Conservation (phyloP, 2,888 invertebrate genomes). For the Camptogramma bilineatum region DNA sequence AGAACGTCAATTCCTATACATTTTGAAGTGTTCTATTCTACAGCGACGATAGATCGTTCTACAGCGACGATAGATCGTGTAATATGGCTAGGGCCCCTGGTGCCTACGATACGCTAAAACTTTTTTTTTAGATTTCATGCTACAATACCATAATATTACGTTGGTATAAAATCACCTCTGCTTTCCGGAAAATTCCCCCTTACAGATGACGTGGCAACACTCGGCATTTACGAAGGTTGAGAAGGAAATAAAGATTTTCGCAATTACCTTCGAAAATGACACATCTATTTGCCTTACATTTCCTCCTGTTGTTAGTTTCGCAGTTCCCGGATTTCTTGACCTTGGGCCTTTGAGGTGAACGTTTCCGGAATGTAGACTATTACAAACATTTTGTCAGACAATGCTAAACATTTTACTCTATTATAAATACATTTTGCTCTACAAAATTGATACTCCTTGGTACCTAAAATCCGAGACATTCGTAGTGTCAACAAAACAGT, state of each 20-base stretch:
- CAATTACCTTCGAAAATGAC: slow-evolving; percentile 35
- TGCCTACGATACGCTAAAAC: no score
- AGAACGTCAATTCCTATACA: no score
- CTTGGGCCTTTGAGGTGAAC: slow-evolving; percentile 14
- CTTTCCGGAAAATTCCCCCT: background rate
- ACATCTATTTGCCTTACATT: slow-evolving; percentile 17
- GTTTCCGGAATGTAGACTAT: slow-evolving; percentile 20
- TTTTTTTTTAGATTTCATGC: no score
- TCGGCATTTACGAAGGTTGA: slow-evolving; percentile 30
- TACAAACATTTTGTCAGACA: slow-evolving; percentile 18
- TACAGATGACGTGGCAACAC: slow-evolving; percentile 32
- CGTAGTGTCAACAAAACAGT: no score
- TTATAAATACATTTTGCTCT: no score
- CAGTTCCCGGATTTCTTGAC: slow-evolving; percentile 13
- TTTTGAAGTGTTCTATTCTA: no score
- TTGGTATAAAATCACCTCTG: background rate
- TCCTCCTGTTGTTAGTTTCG: slow-evolving; percentile 10
- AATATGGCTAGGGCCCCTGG: no score
- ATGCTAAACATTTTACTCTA: slow-evolving; percentile 7
- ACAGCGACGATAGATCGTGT: no score
- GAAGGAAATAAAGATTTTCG: slow-evolving; percentile 35
- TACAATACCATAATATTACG: no score
- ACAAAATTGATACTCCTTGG: slow-evolving; percentile 1
- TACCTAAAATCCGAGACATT: no score
- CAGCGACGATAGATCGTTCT: no score